These are phyloP conservation scores for Chromobotia macracanthus DNA, from an alignment of 2,797 vertebrate genomes.

Conservation along the genomic window DNA sequence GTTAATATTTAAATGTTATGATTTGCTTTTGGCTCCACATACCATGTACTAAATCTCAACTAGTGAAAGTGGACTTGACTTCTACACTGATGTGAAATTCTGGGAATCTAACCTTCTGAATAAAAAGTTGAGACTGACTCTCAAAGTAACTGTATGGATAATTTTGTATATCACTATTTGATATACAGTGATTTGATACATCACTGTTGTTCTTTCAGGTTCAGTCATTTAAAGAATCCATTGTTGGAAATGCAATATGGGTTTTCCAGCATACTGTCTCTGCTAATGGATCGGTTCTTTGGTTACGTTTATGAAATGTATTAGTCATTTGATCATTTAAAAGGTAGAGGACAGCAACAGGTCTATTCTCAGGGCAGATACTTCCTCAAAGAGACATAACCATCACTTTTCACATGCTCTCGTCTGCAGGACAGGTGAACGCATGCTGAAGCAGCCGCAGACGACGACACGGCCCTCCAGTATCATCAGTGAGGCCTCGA, in stretches of 20 bases:
- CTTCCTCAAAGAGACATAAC: not conserved
- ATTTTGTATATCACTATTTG: too few species aligned
- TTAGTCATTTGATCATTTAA: conserved; percentile 1
- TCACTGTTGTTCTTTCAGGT: not conserved
- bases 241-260: not conserved
- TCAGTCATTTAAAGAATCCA: not conserved
- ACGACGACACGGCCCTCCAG: conserved; percentile 87
- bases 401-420: conserved; percentile 7
- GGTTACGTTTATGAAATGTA: not conserved
- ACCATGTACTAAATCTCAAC: not conserved
- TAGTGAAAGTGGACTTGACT: not conserved
- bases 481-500: conserved; percentile 91
- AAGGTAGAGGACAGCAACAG: not conserved
- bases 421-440: conserved; percentile 77
- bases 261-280: not conserved
- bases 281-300: not conserved
- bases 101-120: not conserved
- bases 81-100: not conserved
- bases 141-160: not conserved
- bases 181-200: too few species aligned
- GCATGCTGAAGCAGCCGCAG: conserved; percentile 78
- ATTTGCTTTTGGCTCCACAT: not conserved
- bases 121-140: not conserved
- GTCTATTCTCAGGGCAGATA: not conserved
- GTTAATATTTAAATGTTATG: conserved; percentile 9